Base-by-base conservation (phyloP, 2,797 vertebrate species). In the Octomys mimax region DNA sequence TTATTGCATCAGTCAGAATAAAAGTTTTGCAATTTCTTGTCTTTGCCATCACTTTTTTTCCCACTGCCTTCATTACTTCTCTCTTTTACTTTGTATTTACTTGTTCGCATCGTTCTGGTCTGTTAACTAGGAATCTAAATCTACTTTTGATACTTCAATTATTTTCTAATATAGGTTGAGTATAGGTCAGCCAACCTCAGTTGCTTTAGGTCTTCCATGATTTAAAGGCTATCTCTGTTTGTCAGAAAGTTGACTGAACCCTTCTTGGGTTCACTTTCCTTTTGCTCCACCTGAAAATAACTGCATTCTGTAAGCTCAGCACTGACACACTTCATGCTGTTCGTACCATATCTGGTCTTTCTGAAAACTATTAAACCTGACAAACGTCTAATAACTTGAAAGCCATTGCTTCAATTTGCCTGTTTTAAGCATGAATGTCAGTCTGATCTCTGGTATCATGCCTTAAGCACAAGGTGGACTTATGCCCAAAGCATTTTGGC, bases 171-270 rank as follows among this genome's bases (percentile, higher is more conserved):
- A 22, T 1, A 89, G 1, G 81, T 68, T 33, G 42, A 26, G 39
- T 28, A 33, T 42, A 49, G 18, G 81, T 77, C 6, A 70, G 16
- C 12, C 75, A 26, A 66, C 4, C 42, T 5, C 28, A 92, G 3
- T 5, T 61, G 19, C 4, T 4, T 71, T 66, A 0, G 2, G 24
- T 6, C 64, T 61, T 42, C 21, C 16, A 6, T 19, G n/a, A 2
- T 62, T 14, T 92, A 22, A 42, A 1, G 0, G 84, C 7, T 81
- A 2, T 46, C 28, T 79, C 24, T 79, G 46, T 33, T 33, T 31
- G 22, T 46, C 68, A 54, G 14, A 6, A 7, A 68, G 5, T 4
- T 42, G 19, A 42, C 14, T 68, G 31, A 4, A 68, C 0, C 33
- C 11, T 52, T 28, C 36, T 39, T 87, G 26, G 11, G 14, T 78